Conservation (phyloP, 2,797 vertebrate genomes). For the Pelobates cultripes region DNA sequence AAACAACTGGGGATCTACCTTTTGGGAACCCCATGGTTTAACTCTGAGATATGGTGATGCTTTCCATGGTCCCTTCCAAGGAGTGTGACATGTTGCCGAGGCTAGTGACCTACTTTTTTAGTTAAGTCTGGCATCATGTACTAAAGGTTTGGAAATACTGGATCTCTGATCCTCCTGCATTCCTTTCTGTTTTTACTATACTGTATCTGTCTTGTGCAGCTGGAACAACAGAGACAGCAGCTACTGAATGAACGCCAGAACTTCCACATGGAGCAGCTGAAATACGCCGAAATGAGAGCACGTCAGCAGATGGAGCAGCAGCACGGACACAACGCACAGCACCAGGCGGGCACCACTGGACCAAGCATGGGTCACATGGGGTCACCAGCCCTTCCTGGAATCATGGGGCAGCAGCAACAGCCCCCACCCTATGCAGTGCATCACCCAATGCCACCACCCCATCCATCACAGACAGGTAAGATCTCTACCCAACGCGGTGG, state of each 20-base stretch:
- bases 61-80: too few relatives aligned
- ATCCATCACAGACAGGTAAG: conserved; percentile 86
- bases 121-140: too few relatives aligned
- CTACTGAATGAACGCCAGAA: conserved; percentile 94
- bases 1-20: too few relatives aligned
- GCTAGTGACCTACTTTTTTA: too few relatives aligned
- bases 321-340: conserved; percentile 69
- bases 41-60: too few relatives aligned
- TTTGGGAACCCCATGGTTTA: too few relatives aligned
- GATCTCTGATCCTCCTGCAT: not conserved
- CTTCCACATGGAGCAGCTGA: conserved; percentile 99
- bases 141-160: too few relatives aligned
- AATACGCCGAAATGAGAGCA: conserved; percentile 91
- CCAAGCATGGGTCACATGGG: conserved; percentile 71
- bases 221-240: conserved; percentile 97
- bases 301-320: conserved; percentile 95
- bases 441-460: conserved; percentile 89
- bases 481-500: not conserved
- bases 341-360: conserved; percentile 68
- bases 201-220: conserved; percentile 63
- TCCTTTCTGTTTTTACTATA: not conserved
- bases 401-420: conserved; percentile 72
- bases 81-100: too few relatives aligned
- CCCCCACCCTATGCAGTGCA: conserved; percentile 88
- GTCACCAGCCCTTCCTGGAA: conserved; percentile 71